Percentiles rank a stretch among this genome's conserved stretches.
Evolutionary conservation across 2,113 vertebrate species (phyloP).

Genomic region (Dicentrarchus labrax): DNA sequence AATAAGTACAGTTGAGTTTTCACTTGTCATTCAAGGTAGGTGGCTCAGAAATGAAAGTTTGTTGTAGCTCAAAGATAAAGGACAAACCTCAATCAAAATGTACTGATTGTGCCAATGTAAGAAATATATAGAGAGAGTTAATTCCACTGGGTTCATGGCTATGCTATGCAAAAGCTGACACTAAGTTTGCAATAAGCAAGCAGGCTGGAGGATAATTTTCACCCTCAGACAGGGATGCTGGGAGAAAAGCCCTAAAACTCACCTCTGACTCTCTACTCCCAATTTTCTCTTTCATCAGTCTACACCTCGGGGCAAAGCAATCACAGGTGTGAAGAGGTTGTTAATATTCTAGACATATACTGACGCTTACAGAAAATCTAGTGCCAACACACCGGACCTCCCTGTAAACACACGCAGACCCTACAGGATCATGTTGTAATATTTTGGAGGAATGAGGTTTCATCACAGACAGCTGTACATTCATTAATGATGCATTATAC

Average conservation of each 20-base stretch:
- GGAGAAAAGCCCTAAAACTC: constrained; percentile 39
- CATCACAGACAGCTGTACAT: not conserved
- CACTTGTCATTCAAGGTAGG: not conserved
- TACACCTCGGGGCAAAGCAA: constrained; percentile 41
- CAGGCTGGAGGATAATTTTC: constrained; percentile 32
- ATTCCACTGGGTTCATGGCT: constrained; percentile 5
- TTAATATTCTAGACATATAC: constrained; percentile 52
- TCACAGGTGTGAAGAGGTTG: constrained; percentile 50
- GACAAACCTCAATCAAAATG: not conserved
- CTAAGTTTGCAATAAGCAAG: constrained; percentile 22
- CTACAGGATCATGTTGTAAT: not conserved
- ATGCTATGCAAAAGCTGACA: not conserved
- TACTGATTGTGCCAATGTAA: not conserved
- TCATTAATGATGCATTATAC: not conserved
- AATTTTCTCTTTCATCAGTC: constrained; percentile 55
- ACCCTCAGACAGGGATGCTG: constrained; percentile 18
- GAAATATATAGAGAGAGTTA: not conserved
- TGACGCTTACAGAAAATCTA: constrained; percentile 24
- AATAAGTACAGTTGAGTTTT: not conserved
- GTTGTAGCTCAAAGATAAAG: not conserved
- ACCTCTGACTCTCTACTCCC: constrained; percentile 42
- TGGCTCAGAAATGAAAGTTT: not conserved
- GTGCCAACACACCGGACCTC: not conserved
- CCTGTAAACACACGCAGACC: constrained; percentile 11
- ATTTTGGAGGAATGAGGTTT: not conserved